Percentiles rank a stretch among this genome's conserved stretches.
Conservation (phyloP, 1,140 invertebrate species). For the Drosophila malerkotliana region DNA sequence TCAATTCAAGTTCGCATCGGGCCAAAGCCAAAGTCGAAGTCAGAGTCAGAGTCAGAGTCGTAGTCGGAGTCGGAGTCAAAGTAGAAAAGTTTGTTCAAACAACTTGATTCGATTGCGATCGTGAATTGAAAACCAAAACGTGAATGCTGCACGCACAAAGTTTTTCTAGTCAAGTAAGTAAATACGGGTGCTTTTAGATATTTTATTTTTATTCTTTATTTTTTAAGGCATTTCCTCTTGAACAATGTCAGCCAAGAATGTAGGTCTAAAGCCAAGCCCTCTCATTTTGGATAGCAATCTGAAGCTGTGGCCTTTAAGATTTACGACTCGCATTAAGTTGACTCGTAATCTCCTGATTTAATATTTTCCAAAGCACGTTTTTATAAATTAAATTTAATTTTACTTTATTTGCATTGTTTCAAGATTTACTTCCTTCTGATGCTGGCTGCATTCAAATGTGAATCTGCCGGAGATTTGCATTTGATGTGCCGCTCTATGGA, state of each 20-base stretch:
- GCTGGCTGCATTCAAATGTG: slow-evolving; percentile 56
- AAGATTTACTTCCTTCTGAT: slow-evolving; percentile 49
- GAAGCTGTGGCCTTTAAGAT: slow-evolving; percentile 35
- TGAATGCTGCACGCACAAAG: slow-evolving; percentile 47
- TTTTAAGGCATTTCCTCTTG: slow-evolving; percentile 5
- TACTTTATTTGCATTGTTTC: slow-evolving; percentile 52
- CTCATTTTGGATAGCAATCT: slow-evolving; percentile 35
- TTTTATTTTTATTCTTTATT: neutral
- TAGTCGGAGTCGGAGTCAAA: slow-evolving; percentile 19
- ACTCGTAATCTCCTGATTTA: slow-evolving; percentile 31
- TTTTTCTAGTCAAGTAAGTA: slow-evolving; percentile 18
- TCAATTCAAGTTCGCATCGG: slow-evolving; percentile 49
- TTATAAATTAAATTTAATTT: slow-evolving; percentile 22
- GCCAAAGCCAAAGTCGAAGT: slow-evolving; percentile 36
- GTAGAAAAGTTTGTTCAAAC: slow-evolving; percentile 38
- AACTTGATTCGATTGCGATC: slow-evolving; percentile 42
- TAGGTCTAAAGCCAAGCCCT: slow-evolving; percentile 33
- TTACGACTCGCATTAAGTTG: slow-evolving; percentile 57
- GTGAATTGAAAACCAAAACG: slow-evolving; percentile 45
- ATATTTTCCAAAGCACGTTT: slow-evolving; percentile 22
- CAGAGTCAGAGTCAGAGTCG: slow-evolving; percentile 6
- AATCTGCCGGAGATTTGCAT: slow-evolving; percentile 39
- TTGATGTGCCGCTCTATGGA: slow-evolving; percentile 33
- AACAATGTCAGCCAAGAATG: neutral
- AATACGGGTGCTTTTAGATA: neutral